A percentile compares a stretch with the other conserved stretches of the same genome.
Conservation (phyloP, 2,888 invertebrate genomes). For the Argyra leucocephala region DNA sequence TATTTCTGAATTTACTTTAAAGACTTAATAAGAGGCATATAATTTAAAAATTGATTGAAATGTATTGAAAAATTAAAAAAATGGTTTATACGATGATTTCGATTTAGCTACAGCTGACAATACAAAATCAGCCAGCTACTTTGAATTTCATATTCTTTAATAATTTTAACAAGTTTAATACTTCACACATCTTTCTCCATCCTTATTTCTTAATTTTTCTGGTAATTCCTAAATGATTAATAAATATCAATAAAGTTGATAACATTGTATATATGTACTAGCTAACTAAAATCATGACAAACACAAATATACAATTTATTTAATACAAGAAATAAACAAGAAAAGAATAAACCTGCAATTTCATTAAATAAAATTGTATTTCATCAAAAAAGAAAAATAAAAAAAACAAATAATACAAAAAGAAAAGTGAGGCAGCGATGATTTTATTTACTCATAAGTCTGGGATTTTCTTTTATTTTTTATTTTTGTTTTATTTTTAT, state of each 20-base stretch:
- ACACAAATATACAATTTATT: no score
- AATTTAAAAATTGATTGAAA: no score
- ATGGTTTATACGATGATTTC: no score
- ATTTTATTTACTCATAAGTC: slow-evolving; percentile 2
- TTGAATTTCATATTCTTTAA: no score
- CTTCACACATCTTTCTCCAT: no score
- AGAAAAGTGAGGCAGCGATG: background rate
- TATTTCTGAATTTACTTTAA: no score
- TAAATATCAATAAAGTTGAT: slow-evolving; percentile 1
- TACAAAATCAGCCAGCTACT: no score
- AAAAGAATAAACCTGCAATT: background rate
- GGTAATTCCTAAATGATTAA: background rate
- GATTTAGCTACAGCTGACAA: no score
- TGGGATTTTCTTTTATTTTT: background rate
- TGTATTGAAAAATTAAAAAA: no score
- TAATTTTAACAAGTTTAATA: no score
- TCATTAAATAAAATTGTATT: background rate
- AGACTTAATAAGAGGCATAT: no score
- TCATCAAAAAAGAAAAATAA: background rate
- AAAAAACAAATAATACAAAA: background rate
- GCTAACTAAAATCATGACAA: no score
- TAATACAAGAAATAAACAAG: background rate
- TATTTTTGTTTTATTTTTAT: background rate
- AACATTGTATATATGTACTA: background rate
- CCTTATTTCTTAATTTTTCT: background rate